A percentile compares a stretch with the other conserved stretches of the same genome.
Conservation (phyloP, 2,888 invertebrate species). For the Gryllus longicercus region DNA sequence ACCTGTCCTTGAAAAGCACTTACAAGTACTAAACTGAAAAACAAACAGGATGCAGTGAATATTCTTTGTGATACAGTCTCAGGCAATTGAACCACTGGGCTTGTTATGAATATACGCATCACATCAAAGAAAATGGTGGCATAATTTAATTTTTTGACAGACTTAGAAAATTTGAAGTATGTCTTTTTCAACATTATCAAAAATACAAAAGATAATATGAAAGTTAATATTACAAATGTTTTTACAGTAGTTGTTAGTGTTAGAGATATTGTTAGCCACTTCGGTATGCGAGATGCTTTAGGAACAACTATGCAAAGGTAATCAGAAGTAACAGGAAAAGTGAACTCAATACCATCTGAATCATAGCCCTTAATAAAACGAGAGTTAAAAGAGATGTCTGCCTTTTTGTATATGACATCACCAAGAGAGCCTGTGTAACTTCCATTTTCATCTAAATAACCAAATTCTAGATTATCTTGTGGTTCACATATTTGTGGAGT, state of each 20-base stretch:
- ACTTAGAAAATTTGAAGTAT: neutral
- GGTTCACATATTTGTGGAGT: conserved; percentile 30
- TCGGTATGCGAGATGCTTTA: conserved; percentile 47
- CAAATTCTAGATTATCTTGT: conserved; percentile 36
- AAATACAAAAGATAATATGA: conserved; percentile 6
- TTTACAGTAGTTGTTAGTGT: neutral
- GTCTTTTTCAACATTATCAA: neutral
- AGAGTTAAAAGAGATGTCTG: conserved; percentile 48
- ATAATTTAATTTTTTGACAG: neutral
- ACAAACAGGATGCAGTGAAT: conserved; percentile 44
- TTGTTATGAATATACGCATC: conserved; percentile 46
- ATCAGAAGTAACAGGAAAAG: conserved; percentile 46
- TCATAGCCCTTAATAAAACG: conserved; percentile 47
- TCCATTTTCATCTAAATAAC: conserved; percentile 45
- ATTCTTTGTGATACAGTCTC: conserved; percentile 46
- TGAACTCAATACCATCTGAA: conserved; percentile 45
- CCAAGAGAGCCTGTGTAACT: conserved; percentile 46
- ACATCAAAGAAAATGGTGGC: conserved; percentile 41
- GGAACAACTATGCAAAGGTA: conserved; percentile 49
- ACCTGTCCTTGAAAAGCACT: conserved; percentile 49
- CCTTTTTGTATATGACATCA: conserved; percentile 44
- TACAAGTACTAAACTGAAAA: conserved; percentile 47
- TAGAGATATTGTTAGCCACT: conserved; percentile 42
- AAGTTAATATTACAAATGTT: neutral
- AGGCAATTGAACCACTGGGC: conserved; percentile 45